Evolutionary conservation across 2,113 vertebrate genomes (phyloP), one percentile per base, ranked within the genome.

Genomic region (Ictalurus punctatus): DNA sequence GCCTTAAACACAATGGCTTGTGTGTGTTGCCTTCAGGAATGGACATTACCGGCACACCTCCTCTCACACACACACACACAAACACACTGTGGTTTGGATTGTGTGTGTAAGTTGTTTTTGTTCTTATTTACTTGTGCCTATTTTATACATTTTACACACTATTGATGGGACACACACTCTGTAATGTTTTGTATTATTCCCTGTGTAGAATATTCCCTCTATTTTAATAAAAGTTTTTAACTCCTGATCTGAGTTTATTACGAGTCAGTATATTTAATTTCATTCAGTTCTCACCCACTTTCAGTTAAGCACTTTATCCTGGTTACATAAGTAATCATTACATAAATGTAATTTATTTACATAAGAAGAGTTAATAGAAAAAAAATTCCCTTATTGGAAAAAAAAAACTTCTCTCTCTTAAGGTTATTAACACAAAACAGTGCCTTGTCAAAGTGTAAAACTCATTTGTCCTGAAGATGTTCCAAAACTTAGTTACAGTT

Each of bases 221-320:
- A 83, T 86, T 92, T 91, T 90, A 90, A 90, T 89, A 89, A 84
- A 91, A 84, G 27, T 63, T 37, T 83, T 90, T 87, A 85, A 85
- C 40, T 81, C 61, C 71, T 78, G 52, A 27, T 85, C 69, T 63
- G 23, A 78, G 19, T 71, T 16, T 71, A 71, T 71, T 69, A 12
- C 17, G n/a, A n/a, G 21, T 67, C 13, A 17, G 4, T 71, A 17
- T 40, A 37, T 40, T 21, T 23, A 23, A 23, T 1, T 23, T 44
- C 21, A 3, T 8, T 79, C 74, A 13, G 40, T 25, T 48, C 37
- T 44, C 40, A 76, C 17, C 4, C 30, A 71, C 30, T 37, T 71
- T 19, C 6, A 34, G 3, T 2, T 30, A 6, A 71, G n/a, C 67
- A 71, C 71, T 74, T 74, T 23, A 74, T 21, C 67, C 4, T 34